These are phyloP conservation scores for Dipodomys ordii DNA, from an alignment of 2,113 vertebrate genomes.

Conservation along the genomic window DNA sequence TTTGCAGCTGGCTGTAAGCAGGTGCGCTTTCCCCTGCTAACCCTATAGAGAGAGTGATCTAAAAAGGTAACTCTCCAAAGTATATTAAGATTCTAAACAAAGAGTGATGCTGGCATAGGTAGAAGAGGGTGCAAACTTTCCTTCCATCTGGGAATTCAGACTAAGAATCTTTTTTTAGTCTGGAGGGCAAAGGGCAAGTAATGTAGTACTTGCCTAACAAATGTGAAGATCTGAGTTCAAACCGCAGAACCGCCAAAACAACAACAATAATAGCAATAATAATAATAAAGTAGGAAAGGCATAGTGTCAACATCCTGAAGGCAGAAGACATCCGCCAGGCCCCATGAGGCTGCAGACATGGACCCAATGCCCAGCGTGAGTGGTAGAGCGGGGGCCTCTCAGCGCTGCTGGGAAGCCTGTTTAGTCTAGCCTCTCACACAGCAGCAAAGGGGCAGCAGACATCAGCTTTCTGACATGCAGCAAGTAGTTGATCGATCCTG, in stretches of 20 bases:
- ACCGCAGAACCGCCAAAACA: too few relatives aligned
- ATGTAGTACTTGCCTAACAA: too few relatives aligned
- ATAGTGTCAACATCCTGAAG: background rate
- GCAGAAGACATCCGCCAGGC: background rate
- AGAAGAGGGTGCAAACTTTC: background rate
- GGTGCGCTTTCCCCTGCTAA: background rate
- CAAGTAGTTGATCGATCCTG: too few relatives aligned
- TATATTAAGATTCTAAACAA: slow-evolving; percentile 39
- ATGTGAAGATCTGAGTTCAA: too few relatives aligned
- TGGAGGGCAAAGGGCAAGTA: too few relatives aligned
- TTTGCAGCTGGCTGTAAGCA: slow-evolving; percentile 11
- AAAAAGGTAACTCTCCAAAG: slow-evolving; percentile 19
- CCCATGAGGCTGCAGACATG: background rate
- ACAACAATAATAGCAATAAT: too few relatives aligned
- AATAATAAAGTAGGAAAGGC: background rate
- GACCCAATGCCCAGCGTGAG: background rate
- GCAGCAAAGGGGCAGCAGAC: background rate
- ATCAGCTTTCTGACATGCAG: background rate
- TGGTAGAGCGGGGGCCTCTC: background rate
- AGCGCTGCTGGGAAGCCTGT: background rate
- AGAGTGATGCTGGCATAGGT: background rate
- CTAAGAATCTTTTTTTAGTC: background rate
- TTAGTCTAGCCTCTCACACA: background rate
- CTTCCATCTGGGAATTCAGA: slow-evolving; percentile 35
- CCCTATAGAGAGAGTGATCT: slow-evolving; percentile 31